Conservation (phyloP, 2,888 invertebrate genomes). For the Rhagonycha lutea region DNA sequence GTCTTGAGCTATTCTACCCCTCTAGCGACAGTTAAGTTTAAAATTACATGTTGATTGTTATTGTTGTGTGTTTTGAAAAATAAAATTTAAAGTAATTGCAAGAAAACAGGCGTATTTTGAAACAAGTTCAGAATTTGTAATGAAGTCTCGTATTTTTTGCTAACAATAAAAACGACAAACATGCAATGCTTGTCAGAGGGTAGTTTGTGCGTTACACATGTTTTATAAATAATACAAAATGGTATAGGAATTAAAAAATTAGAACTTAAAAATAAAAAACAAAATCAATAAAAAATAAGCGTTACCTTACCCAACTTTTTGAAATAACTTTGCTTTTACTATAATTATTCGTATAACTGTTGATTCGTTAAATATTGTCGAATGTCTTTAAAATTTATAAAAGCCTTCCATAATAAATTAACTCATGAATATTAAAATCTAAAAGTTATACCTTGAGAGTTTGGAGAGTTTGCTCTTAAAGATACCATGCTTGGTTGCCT, state of each 20-base stretch:
- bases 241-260: neutral
- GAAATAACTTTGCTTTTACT: neutral
- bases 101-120: neutral
- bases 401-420: neutral
- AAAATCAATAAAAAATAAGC: neutral
- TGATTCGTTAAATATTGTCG: neutral
- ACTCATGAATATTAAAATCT: neutral
- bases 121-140: neutral
- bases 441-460: conserved; percentile 62
- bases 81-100: neutral
- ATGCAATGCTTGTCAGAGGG: neutral
- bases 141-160: neutral
- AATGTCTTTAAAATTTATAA: neutral
- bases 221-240: neutral
- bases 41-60: neutral
- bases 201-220: neutral
- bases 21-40: neutral
- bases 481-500: conserved; percentile 86
- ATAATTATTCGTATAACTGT: neutral
- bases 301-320: neutral
- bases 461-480: conserved; percentile 78
- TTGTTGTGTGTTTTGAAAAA: neutral
- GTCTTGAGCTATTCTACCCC: neutral
- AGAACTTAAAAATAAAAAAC: neutral
- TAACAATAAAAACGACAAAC: neutral